These are phyloP conservation scores for Heliocidaris erythrogramma DNA, from an alignment of 35 echinoderm and acorn worm species.

Conservation along the genomic window DNA sequence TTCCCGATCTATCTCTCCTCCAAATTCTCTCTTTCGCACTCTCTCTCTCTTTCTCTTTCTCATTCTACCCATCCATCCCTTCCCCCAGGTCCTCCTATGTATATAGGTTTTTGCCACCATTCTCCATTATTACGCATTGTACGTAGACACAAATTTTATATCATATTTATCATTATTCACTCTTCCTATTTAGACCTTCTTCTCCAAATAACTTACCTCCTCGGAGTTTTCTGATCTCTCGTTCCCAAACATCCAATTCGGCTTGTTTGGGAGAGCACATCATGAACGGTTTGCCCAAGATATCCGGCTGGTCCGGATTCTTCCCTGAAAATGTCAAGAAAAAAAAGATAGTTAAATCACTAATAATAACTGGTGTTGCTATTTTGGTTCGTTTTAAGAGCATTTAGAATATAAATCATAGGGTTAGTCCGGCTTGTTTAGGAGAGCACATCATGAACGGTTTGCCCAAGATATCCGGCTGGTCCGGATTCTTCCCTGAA, in stretches of 20 bases:
- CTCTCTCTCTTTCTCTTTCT: no score
- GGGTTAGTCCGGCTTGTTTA: constrained; percentile 73
- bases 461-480: constrained; percentile 40
- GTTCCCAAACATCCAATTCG: constrained; percentile 85
- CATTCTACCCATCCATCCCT: no score
- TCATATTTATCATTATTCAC: no score
- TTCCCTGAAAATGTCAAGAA: constrained; percentile 47
- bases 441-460: constrained; percentile 71
- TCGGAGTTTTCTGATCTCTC: constrained; percentile 82
- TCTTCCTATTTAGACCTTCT: no score
- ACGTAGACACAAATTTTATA: no score
- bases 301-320: constrained; percentile 12
- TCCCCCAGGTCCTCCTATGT: no score
- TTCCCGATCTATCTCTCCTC: no score
- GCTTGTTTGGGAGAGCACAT: constrained; percentile 74
- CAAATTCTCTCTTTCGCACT: no score
- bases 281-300: constrained; percentile 60
- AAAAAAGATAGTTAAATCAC: constrained; percentile 24
- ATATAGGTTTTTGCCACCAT: no score
- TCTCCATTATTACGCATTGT: no score
- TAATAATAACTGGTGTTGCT: neutral
- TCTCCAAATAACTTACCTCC: constrained; percentile 61
- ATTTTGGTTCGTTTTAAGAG: no score
- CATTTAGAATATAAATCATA: constrained; percentile 28
- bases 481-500: constrained; percentile 48